A percentile compares a stretch with the other conserved stretches of the same genome.
Conservation (phyloP, 2,113 vertebrate genomes). For the Synodontis membranacea region DNA sequence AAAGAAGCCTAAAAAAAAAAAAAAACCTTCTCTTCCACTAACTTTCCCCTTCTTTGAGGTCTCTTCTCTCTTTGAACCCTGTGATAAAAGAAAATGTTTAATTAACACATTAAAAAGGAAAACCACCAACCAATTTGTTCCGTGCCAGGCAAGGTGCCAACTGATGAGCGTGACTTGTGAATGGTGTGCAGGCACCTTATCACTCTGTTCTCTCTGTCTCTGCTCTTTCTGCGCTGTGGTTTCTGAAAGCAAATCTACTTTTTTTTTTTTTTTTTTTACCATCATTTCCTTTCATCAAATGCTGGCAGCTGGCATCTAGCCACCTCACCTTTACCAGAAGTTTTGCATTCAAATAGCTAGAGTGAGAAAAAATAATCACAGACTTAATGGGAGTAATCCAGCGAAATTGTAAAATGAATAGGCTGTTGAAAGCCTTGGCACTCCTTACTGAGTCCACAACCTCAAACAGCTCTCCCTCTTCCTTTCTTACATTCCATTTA, state of each 20-base stretch:
- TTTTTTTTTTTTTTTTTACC: no score
- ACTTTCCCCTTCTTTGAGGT: slow-evolving; percentile 27
- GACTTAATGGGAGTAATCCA: slow-evolving; percentile 65
- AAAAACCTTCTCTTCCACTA: background rate
- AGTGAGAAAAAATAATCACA: slow-evolving; percentile 65
- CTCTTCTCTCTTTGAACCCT: slow-evolving; percentile 56
- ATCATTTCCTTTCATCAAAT: slow-evolving; percentile 63
- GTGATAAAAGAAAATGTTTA: slow-evolving; percentile 64
- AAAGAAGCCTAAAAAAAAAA: background rate
- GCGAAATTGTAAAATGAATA: slow-evolving; percentile 59
- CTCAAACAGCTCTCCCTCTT: slow-evolving; percentile 42
- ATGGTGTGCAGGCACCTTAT: slow-evolving; percentile 19
- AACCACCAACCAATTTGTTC: slow-evolving; percentile 29
- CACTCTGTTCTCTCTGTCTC: slow-evolving; percentile 8
- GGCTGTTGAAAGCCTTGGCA: slow-evolving; percentile 54
- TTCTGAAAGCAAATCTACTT: slow-evolving; percentile 39
- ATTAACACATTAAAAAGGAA: slow-evolving; percentile 47
- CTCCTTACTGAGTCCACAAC: slow-evolving; percentile 25
- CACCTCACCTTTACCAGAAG: slow-evolving; percentile 62
- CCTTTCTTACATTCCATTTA: slow-evolving; percentile 53
- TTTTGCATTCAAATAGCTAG: slow-evolving; percentile 65
- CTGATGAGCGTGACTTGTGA: slow-evolving; percentile 26
- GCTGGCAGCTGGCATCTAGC: slow-evolving; percentile 50
- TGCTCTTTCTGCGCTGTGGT: background rate
- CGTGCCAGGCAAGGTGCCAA: slow-evolving; percentile 30